Base-by-base conservation (phyloP, 1,140 invertebrate species). In the Drosophila chauvacae region DNA sequence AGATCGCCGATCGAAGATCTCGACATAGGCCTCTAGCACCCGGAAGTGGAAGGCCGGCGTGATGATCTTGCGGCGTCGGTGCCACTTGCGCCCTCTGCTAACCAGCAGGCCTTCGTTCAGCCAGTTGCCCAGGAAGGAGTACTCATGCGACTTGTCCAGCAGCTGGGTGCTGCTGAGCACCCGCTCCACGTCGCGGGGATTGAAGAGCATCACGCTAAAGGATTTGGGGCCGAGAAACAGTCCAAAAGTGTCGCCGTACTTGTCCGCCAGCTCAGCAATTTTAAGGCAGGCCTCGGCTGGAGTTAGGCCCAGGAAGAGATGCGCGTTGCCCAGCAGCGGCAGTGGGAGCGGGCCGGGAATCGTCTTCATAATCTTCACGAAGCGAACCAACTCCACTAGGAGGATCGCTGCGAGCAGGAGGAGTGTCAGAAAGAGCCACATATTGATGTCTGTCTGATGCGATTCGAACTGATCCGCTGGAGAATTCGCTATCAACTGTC, bases 1-100 rank as follows among this genome's bases (percentile, higher is more conserved):
- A 23, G 95, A 93, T 78, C 97, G 95, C 45, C 95, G 93, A 64
- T 96, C 95, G 87, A 98, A 97, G 16, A 94, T 90, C 91, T 93
- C 81, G 77, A 94, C 90, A 94, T 97, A 98, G 71, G 95, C 94
- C 53, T 97, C 95, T 3, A 98, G 92, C 53, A 98, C 96, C 76
- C 95, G 95, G 81, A 97, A 97, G 90, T 98, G 97, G 86, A 98
- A 98, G 0, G 97, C 95, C 4, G 97, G 97, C 3, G 96, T 96
- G 6, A 98, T 92, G 57, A 98, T 94, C 91, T 96, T 97, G 28
- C 97, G 93, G 11, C 96, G 93, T 13, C 93, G 91, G 30, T 94
- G 94, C 97, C 97, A 98, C 92, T 97, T 96, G 13, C 86, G 53
- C 72, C 94, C 94, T 76, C 92, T 91, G 71, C 94, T 95, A 5